phyloP scores from a whole-genome alignment of 1,140 invertebrate genomes.

The Steinernema feltiae region DNA sequence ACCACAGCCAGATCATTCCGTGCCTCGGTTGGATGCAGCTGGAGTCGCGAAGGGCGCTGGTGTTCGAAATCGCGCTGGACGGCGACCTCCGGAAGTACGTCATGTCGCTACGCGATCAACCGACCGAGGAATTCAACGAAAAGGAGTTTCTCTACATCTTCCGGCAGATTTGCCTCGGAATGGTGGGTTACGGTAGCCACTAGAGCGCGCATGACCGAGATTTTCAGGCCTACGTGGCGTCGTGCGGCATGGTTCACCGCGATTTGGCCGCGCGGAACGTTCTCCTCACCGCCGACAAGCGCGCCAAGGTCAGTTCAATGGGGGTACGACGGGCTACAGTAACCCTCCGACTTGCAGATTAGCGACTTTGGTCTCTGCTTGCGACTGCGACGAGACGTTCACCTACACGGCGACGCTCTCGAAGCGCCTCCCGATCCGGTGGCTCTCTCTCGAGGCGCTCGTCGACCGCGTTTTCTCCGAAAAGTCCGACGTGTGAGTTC shows the following conservation, averaged over 20 bases:
- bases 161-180: background rate
- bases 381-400: conserved; percentile 7
- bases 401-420: background rate
- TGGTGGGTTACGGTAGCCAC: background rate
- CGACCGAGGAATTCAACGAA: background rate
- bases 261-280: background rate
- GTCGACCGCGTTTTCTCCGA: conserved; percentile 3
- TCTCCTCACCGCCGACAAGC: background rate
- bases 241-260: background rate
- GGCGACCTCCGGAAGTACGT: background rate
- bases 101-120: background rate
- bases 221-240: background rate
- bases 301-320: background rate
- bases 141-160: background rate
- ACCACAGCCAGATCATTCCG: background rate
- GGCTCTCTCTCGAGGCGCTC: background rate
- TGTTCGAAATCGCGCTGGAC: background rate
- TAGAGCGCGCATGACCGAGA: background rate
- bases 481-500: background rate
- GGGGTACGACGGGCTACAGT: background rate
- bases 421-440: background rate
- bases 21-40: background rate
- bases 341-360: background rate
- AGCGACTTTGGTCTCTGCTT: conserved; percentile 4
- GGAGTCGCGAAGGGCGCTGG: background rate